These are phyloP conservation scores for Heliconius melpomene DNA, from an alignment of 1,140 invertebrate genomes.

Conservation along the genomic window DNA sequence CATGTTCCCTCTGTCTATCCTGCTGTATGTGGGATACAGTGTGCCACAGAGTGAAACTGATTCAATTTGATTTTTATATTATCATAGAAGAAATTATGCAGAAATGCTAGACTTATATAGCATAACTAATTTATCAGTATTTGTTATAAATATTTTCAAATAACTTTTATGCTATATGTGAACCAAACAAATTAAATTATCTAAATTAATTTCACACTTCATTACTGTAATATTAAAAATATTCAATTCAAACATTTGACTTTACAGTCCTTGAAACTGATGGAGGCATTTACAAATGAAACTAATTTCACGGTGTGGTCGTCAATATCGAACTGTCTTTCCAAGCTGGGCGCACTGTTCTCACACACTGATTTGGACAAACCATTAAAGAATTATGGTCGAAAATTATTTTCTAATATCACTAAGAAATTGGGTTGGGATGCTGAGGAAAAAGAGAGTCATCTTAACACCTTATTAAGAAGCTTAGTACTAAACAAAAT, in stretches of 20 bases:
- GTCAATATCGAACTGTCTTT: constrained; percentile 89
- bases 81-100: no score
- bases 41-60: no score
- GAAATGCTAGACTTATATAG: no score
- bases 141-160: no score
- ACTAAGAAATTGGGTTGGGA: constrained; percentile 90
- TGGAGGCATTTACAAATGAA: constrained; percentile 91
- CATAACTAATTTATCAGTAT: no score
- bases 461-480: constrained; percentile 92
- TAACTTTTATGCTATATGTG: no score
- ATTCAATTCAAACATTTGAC: constrained; percentile 17
- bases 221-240: neutral
- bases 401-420: constrained; percentile 87
- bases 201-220: neutral
- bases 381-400: constrained; percentile 87
- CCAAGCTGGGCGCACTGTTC: constrained; percentile 87
- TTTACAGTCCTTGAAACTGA: constrained; percentile 82
- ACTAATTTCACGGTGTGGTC: constrained; percentile 97
- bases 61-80: no score
- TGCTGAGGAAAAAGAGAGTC: constrained; percentile 86
- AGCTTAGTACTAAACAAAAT: constrained; percentile 91
- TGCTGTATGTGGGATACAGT: no score
- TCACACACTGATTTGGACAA: constrained; percentile 89
- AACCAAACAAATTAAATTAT: no score
- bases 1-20: no score